Evolutionary conservation across 2,888 invertebrate genomes (phyloP), one percentile per base, ranked within the genome.

Genomic region (Agrilus cyanescens): DNA sequence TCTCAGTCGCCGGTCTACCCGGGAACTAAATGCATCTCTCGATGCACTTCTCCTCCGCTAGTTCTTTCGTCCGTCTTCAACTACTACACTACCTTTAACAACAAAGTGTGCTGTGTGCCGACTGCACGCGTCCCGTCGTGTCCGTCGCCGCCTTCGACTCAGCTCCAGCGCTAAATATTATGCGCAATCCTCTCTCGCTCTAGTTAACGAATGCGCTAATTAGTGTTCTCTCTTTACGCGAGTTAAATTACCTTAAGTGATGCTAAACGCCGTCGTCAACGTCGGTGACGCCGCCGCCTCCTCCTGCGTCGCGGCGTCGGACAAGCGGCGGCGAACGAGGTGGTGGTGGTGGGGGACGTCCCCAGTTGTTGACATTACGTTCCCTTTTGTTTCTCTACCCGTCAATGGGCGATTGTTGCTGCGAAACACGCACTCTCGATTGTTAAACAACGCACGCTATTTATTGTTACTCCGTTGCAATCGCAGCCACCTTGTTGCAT

Each of bases 1-100:
- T 59, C 62, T 58, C 58, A 62, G 63, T 63, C 61, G 59, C 58
- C 63, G 62, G 60, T 57, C 58, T 60, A 59, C 61, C 58, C 57
- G 58, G 57, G 62, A 61, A 61, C 62, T 62, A 60, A 61, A 59
- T 61, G 61, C 63, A 61, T 56, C 56, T 52, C 25, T 25, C 8
- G 25, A 48, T 46, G 49, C 43, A 50, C 45, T 46, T 46, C 46
- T 44, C 37, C 43, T 47, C 46, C 48, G 46, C 43, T 47, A 44
- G 44, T 44, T 45, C 45, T 46, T 46, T 46, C 48, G 45, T 42
- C 44, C 30, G 44, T 37, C 38, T 37, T 44, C 25, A 25, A 25
- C 25, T 10, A 10, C 25, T 25, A 25, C 25, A 10, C 25, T 25
- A 25, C 25, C 25, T 25, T 25, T 25, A 25, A 25, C 25, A 25